Base-by-base conservation (phyloP, 1,140 invertebrate genomes). In the Centruroides vittatus region DNA sequence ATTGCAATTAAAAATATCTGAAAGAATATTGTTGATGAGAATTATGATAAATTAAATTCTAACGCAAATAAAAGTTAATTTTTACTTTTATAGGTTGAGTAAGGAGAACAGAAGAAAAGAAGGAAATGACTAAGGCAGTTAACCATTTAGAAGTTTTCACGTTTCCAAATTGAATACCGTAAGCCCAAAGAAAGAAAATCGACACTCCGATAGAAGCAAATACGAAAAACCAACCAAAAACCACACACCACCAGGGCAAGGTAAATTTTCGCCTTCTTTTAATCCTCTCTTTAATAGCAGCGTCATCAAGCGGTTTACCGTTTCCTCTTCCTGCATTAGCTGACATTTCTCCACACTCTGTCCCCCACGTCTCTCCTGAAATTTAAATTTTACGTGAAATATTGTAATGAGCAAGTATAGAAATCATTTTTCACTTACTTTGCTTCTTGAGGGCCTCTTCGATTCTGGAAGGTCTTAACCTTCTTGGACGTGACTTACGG, bases 31-130 rank as follows among this genome's bases (percentile, higher is more conserved):
- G 2, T 23, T 23, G 23, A 23, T 23, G 2, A 23, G 23, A 23
- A 23, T 23, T 23, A 23, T 23, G 23, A 23, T 23, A 23, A 23
- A 23, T 23, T 23, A 23, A 23, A 23, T 23, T 23, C 23, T 23
- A 23, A 23, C 2, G 2, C 23, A 23, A 41, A 41, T 41, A 41
- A 41, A 41, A 57, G 12, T 34, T 48, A 46, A 13, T 47, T 47
- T 8, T 41, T 52, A 76, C 75, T 70, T 76, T 75, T 34, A 76
- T 69, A 4, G 76, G 76, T 61, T 78, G 75, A 35, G 75, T 77
- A 48, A 77, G 59, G 57, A 78, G 73, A 8, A 78, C 67, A 0
- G 74, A 75, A 49, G 71, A 69, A 56, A 77, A 68, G 68, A 76
- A 76, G 5, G 74, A 73, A 4, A 76, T 68, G 58, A 77, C 47